These are phyloP conservation scores for Athrips mouffetella DNA, from an alignment of 2,888 invertebrate genomes.

Conservation along the genomic window DNA sequence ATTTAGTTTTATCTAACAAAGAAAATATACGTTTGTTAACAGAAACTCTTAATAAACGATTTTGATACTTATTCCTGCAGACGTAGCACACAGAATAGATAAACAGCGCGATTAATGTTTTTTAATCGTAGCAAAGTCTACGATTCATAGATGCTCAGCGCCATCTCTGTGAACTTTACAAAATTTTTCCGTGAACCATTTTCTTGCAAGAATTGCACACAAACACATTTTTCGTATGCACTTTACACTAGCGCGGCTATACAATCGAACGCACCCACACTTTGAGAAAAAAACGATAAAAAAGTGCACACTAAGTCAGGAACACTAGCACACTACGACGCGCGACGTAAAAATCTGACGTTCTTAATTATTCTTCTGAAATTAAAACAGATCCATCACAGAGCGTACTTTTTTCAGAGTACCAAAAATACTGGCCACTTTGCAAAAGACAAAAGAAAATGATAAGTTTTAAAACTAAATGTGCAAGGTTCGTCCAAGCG, in stretches of 20 bases:
- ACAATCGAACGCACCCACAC: slow-evolving; percentile 77
- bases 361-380: slow-evolving; percentile 31
- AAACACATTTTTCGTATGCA: slow-evolving; percentile 33
- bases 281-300: slow-evolving; percentile 75
- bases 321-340: slow-evolving; percentile 23
- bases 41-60: neutral
- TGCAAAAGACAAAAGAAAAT: slow-evolving; percentile 44
- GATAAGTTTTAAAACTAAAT: slow-evolving; percentile 49
- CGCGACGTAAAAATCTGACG: slow-evolving; percentile 17
- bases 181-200: slow-evolving; percentile 75
- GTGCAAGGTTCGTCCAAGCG: slow-evolving; percentile 67
- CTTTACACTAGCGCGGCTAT: slow-evolving; percentile 43
- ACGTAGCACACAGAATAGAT: neutral
- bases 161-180: slow-evolving; percentile 71
- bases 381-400: neutral
- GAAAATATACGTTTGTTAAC: neutral
- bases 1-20: slow-evolving; percentile 1
- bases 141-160: slow-evolving; percentile 43
- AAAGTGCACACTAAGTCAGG: slow-evolving; percentile 57
- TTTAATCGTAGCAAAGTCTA: slow-evolving; percentile 10
- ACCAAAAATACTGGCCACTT: slow-evolving; percentile 21
- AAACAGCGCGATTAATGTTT: neutral
- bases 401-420: neutral
- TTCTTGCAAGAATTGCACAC: slow-evolving; percentile 74
- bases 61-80: neutral